These are phyloP conservation scores for Cosmorhoe ocellata DNA, from an alignment of 2,888 invertebrate species.

Conservation along the genomic window DNA sequence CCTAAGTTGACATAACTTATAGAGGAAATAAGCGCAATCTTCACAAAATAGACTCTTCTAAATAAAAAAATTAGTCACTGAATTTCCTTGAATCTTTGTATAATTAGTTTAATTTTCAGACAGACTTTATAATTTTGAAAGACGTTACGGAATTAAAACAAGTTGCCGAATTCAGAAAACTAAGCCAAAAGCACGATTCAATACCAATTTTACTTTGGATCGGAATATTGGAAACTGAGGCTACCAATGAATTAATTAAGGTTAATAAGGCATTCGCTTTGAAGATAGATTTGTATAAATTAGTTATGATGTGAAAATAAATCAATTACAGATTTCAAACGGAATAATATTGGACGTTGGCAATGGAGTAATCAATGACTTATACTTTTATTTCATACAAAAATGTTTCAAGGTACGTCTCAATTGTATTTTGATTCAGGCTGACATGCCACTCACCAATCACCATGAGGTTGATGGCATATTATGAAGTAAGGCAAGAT, in stretches of 20 bases:
- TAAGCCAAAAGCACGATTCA: conserved; percentile 22
- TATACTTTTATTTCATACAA: conserved; percentile 14
- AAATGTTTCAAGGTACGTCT: conserved; percentile 18
- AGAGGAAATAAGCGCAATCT: too few relatives aligned
- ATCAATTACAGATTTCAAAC: conserved; percentile 43
- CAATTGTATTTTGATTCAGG: too few relatives aligned
- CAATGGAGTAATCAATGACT: conserved; percentile 22
- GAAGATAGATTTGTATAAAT: conserved; percentile 31
- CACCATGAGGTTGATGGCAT: too few relatives aligned
- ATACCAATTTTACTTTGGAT: conserved; percentile 44
- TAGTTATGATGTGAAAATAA: conserved; percentile 28
- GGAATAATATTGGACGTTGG: conserved; percentile 43
- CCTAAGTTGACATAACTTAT: too few relatives aligned
- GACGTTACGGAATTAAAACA: conserved; percentile 31
- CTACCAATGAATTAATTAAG: conserved; percentile 46
- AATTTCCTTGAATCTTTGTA: neutral
- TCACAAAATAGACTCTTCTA: too few relatives aligned
- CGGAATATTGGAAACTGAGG: conserved; percentile 38
- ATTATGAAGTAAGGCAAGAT: too few relatives aligned
- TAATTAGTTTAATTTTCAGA: conserved; percentile 6
- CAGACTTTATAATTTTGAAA: conserved; percentile 47
- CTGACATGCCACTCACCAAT: too few relatives aligned
- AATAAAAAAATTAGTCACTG: too few relatives aligned
- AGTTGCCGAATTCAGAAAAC: conserved; percentile 28
- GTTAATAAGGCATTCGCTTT: conserved; percentile 42